A percentile compares a stretch with the other conserved stretches of the same genome.
Evolutionary conservation across 2,888 invertebrate species (phyloP).

Genomic region (Standfussiana lucernea): DNA sequence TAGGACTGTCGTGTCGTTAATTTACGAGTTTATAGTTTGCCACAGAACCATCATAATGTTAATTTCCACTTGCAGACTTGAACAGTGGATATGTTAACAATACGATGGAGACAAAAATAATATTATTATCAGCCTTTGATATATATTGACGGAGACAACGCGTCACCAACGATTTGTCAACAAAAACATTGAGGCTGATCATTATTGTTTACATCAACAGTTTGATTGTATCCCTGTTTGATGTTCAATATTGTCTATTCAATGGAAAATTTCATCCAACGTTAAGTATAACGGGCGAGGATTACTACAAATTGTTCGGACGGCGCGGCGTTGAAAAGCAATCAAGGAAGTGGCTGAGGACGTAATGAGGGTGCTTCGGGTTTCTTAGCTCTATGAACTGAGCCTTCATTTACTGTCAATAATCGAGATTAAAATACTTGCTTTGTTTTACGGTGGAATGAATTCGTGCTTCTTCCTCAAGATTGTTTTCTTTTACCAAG

Average conservation of each 20-base stretch:
- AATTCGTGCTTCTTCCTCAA: neutral
- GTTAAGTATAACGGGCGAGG: conserved; percentile 29
- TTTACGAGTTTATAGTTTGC: conserved; percentile 22
- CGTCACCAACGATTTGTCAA: conserved; percentile 7
- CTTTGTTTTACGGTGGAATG: conserved; percentile 10
- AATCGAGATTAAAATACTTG: conserved; percentile 27
- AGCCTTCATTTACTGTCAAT: conserved; percentile 40
- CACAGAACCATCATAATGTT: neutral
- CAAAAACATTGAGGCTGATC: conserved; percentile 4
- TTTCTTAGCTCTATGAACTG: conserved; percentile 31
- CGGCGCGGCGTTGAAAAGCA: conserved; percentile 45
- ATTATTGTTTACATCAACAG: conserved; percentile 14
- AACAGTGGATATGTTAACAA: too few species aligned
- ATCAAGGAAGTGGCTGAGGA: conserved; percentile 51
- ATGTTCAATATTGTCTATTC: conserved; percentile 13
- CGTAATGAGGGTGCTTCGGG: conserved; percentile 41
- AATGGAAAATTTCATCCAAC: conserved; percentile 46
- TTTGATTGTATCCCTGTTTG: conserved; percentile 13
- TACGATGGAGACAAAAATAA: neutral
- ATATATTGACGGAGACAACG: neutral
- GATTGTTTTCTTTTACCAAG: conserved; percentile 11
- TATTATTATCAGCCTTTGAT: neutral
- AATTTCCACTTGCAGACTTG: too few species aligned
- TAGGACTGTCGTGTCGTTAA: conserved; percentile 23
- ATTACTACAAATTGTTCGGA: conserved; percentile 48